These are phyloP conservation scores for Abscondita cerata DNA, from an alignment of 2,888 invertebrate genomes.

Conservation along the genomic window DNA sequence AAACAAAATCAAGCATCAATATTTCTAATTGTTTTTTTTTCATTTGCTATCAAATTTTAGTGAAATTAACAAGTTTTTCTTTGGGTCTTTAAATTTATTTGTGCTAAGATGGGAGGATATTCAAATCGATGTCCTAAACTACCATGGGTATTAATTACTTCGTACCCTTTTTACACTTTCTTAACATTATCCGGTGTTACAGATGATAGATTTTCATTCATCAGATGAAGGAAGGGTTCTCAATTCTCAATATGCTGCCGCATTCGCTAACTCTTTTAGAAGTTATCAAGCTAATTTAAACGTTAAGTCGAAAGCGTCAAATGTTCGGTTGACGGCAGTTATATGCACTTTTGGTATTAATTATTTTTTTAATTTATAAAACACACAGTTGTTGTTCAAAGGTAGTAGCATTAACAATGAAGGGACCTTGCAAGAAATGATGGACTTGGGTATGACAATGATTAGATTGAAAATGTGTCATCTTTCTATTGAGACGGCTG, in stretches of 20 bases:
- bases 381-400: slow-evolving; percentile 2
- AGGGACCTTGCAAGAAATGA: slow-evolving; percentile 60
- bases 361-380: background rate
- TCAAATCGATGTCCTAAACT: slow-evolving; percentile 48
- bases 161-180: background rate
- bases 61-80: too few species aligned
- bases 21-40: too few species aligned
- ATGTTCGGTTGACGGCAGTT: slow-evolving; percentile 64
- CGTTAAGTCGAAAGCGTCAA: slow-evolving; percentile 58
- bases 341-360: slow-evolving; percentile 63
- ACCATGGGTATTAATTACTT: slow-evolving; percentile 49
- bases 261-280: slow-evolving; percentile 60
- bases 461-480: slow-evolving; percentile 60
- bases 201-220: slow-evolving; percentile 56
- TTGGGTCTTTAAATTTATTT: background rate
- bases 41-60: too few species aligned
- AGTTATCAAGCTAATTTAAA: slow-evolving; percentile 62
- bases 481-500: slow-evolving; percentile 57
- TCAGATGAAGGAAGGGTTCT: slow-evolving; percentile 54
- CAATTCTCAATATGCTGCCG: slow-evolving; percentile 61
- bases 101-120: slow-evolving; percentile 15
- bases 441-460: slow-evolving; percentile 64
- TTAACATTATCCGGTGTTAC: background rate
- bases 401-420: slow-evolving; percentile 36
- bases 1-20: too few species aligned